A percentile compares a stretch with the other conserved stretches of the same genome.
These are phyloP conservation scores for Pseudanteris insignis DNA, from an alignment of 2,888 invertebrate species.

Conservation along the genomic window DNA sequence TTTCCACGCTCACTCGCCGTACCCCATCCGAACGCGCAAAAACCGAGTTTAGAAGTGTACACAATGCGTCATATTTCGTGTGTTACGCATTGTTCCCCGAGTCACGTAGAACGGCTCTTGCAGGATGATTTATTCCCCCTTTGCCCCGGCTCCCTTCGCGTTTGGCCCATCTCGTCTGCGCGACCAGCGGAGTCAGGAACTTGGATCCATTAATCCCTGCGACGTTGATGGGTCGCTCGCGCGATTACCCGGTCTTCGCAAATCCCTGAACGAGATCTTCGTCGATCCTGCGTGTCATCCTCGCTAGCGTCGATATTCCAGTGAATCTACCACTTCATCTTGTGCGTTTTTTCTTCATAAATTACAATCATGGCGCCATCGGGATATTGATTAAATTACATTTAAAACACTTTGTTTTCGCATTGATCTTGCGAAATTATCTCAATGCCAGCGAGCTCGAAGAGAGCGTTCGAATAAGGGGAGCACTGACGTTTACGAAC, in stretches of 20 bases:
- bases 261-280: slow-evolving; percentile 16
- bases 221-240: slow-evolving; percentile 53
- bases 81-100: slow-evolving; percentile 45
- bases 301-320: slow-evolving; percentile 21
- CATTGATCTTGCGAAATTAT: slow-evolving; percentile 32
- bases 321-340: too few relatives aligned
- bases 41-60: slow-evolving; percentile 7
- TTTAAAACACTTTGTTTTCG: slow-evolving; percentile 23
- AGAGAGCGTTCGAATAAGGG: too few relatives aligned
- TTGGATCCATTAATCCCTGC: slow-evolving; percentile 52
- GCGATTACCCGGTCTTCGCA: slow-evolving; percentile 48
- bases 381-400: slow-evolving; percentile 36
- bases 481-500: too few relatives aligned
- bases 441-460: slow-evolving; percentile 4
- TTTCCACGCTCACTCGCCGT: too few relatives aligned
- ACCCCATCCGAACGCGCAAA: too few relatives aligned
- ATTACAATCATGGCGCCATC: slow-evolving; percentile 20
- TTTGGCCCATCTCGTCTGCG: too few relatives aligned
- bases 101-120: slow-evolving; percentile 46
- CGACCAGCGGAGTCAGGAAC: neutral
- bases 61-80: slow-evolving; percentile 14
- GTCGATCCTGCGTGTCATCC: slow-evolving; percentile 26
- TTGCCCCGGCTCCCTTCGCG: too few relatives aligned
- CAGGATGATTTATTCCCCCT: slow-evolving; percentile 48
- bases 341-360: too few relatives aligned